Percentiles rank a stretch among this genome's conserved stretches.
These are phyloP conservation scores for Tetragonula carbonaria DNA, from an alignment of 2,888 invertebrate genomes.

Conservation along the genomic window DNA sequence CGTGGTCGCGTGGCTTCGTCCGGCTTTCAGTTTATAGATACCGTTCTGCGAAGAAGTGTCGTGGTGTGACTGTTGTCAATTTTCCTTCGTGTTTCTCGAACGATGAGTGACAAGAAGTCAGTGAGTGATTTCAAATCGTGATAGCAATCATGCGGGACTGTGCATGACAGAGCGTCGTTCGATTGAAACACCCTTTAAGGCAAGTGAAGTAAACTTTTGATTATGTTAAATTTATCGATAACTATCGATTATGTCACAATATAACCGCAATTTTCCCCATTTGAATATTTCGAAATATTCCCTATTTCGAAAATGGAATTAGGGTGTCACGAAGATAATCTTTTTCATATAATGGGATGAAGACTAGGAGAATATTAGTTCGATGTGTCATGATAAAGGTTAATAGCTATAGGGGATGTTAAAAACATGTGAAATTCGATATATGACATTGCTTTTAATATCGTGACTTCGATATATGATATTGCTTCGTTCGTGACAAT, in stretches of 20 bases:
- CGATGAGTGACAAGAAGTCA: neutral
- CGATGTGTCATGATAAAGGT: neutral
- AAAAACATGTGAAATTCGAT: constrained; percentile 27
- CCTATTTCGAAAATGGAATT: too few species aligned
- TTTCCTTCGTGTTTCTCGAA: neutral
- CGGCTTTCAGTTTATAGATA: constrained; percentile 74
- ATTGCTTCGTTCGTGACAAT: too few species aligned
- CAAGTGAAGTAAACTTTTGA: neutral
- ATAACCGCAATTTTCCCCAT: too few species aligned
- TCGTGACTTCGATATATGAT: too few species aligned
- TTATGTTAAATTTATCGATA: neutral
- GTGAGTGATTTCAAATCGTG: neutral
- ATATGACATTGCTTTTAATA: neutral
- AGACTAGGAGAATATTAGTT: neutral
- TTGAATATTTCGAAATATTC: too few species aligned
- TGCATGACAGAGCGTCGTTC: neutral
- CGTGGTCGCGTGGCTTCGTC: constrained; percentile 68
- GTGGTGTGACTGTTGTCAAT: constrained; percentile 17
- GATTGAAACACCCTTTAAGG: neutral
- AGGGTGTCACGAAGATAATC: too few species aligned
- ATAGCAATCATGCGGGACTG: too few species aligned
- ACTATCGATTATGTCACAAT: too few species aligned
- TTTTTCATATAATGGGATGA: too few species aligned
- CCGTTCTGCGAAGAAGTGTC: constrained; percentile 68
- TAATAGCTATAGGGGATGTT: constrained; percentile 27